phyloP scores from a whole-genome alignment of 2,888 invertebrate species.

The Oligia strigilis region DNA sequence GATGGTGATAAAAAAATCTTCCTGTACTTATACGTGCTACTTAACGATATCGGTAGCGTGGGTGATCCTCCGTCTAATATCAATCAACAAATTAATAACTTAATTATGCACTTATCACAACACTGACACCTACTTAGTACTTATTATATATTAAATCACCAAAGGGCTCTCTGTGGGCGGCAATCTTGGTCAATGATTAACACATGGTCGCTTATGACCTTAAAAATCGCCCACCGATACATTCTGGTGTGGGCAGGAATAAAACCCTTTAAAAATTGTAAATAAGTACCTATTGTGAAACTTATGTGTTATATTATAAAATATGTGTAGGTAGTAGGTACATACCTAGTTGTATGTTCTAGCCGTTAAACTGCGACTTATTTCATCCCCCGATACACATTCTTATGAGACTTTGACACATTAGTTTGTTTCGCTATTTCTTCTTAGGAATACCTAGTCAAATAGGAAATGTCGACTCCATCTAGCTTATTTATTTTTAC shows the following conservation, averaged over 20 bases:
- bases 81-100: slow-evolving; percentile 32
- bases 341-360: neutral
- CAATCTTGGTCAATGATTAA: slow-evolving; percentile 49
- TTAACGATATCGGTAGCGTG: slow-evolving; percentile 6
- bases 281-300: slow-evolving; percentile 15
- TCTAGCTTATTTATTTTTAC: too few species aligned
- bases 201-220: slow-evolving; percentile 55
- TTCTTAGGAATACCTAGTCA: too few species aligned
- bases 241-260: slow-evolving; percentile 50
- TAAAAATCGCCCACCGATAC: slow-evolving; percentile 53
- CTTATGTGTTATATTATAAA: neutral
- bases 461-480: too few species aligned
- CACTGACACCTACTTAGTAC: slow-evolving; percentile 38
- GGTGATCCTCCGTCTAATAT: slow-evolving; percentile 21
- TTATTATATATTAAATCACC: slow-evolving; percentile 28
- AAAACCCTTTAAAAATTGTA: slow-evolving; percentile 32
- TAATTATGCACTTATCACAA: slow-evolving; percentile 40
- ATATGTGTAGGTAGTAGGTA: neutral
- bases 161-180: slow-evolving; percentile 63
- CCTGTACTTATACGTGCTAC: neutral
- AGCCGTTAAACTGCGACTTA: neutral
- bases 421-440: too few species aligned
- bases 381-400: neutral
- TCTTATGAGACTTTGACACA: neutral
- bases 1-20: too few species aligned